Percentiles rank a stretch among this genome's conserved stretches.
phyloP scores from a whole-genome alignment of 2,797 vertebrate genomes.

The Nyctibius grandis region DNA sequence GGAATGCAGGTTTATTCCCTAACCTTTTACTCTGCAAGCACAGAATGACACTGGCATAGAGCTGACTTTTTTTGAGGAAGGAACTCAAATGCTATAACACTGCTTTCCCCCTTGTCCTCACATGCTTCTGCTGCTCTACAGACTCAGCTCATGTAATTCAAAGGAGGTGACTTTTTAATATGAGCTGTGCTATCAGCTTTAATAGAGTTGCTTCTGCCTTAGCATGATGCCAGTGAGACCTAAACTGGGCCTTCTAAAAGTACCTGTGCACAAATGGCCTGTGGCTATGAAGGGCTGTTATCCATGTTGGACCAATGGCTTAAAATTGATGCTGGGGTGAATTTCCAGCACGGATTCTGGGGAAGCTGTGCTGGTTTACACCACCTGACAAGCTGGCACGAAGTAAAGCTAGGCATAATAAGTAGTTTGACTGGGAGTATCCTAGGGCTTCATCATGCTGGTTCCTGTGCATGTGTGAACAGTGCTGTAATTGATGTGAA shows the following conservation, averaged over 20 bases:
- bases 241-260: not conserved
- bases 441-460: not conserved
- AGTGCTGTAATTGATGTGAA: not conserved
- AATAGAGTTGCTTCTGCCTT: not conserved
- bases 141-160: not conserved
- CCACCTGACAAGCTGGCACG: not conserved
- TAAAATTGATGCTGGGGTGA: not conserved
- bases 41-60: not conserved
- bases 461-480: not conserved
- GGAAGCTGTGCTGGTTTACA: not conserved
- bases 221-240: accelerated
- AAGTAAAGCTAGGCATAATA: not conserved
- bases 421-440: not conserved
- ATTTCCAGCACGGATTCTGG: not conserved
- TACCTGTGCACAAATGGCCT: not conserved
- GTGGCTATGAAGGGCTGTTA: not conserved
- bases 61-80: not conserved
- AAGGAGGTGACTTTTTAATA: not conserved
- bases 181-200: not conserved
- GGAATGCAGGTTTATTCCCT: not conserved
- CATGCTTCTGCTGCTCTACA: not conserved
- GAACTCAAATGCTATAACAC: not conserved
- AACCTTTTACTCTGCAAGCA: not conserved
- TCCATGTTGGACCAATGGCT: not conserved
- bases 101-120: not conserved